Evolutionary conservation across 2,888 invertebrate species (phyloP).

Genomic region (Apocheima hispidaria): DNA sequence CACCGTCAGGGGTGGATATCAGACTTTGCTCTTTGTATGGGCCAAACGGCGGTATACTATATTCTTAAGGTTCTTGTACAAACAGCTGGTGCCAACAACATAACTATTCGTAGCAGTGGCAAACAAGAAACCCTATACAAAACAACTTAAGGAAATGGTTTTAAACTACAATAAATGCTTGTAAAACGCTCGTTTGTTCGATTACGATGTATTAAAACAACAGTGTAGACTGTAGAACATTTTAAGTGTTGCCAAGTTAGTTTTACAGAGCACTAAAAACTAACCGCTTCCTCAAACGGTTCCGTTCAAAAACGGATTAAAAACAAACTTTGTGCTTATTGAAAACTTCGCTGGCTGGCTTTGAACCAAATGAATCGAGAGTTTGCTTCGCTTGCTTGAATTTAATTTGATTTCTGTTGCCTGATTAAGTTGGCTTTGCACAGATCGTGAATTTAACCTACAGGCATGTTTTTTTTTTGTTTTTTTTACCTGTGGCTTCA

Average conservation of each 20-base stretch:
- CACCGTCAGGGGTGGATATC: too few species aligned
- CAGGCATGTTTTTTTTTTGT: too few species aligned
- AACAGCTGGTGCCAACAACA: too few species aligned
- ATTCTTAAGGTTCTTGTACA: too few species aligned
- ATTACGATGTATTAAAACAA: slow-evolving; percentile 30
- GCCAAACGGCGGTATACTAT: too few species aligned
- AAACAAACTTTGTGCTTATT: slow-evolving; percentile 43
- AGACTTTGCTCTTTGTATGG: too few species aligned
- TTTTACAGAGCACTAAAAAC: slow-evolving; percentile 54
- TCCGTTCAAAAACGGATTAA: slow-evolving; percentile 34
- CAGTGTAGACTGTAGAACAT: slow-evolving; percentile 26
- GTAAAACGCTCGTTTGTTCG: slow-evolving; percentile 6
- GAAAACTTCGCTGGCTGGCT: slow-evolving; percentile 37
- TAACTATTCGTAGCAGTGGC: too few species aligned
- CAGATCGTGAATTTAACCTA: neutral
- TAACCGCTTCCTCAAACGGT: slow-evolving; percentile 49
- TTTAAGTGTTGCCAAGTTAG: slow-evolving; percentile 52
- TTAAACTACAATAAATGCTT: slow-evolving; percentile 14
- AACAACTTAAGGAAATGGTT: slow-evolving; percentile 8
- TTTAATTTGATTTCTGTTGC: slow-evolving; percentile 9
- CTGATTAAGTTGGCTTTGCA: slow-evolving; percentile 8
- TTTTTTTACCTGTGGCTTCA: too few species aligned
- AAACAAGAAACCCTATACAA: too few species aligned
- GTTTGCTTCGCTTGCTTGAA: slow-evolving; percentile 8
- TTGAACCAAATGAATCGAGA: slow-evolving; percentile 31